phyloP scores from a whole-genome alignment of 2,797 vertebrate genomes.

The Lateolabrax maculatus region DNA sequence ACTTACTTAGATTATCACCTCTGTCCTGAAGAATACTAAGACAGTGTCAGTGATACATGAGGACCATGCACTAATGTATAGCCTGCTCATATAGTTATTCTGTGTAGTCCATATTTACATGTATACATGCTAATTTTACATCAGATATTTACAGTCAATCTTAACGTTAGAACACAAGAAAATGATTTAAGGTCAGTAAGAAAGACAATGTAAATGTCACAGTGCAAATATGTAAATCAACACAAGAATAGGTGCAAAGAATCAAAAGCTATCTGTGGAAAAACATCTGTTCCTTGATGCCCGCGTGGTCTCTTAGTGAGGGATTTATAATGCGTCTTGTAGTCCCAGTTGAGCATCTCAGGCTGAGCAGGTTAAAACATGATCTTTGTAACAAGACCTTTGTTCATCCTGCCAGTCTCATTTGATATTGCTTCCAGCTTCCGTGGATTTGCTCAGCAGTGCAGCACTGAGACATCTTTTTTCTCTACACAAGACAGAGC shows the following conservation, averaged over 20 bases:
- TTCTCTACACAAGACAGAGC: background rate
- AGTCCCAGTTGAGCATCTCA: slow-evolving; percentile 29
- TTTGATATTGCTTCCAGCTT: slow-evolving; percentile 40
- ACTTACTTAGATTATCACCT: slow-evolving; percentile 27
- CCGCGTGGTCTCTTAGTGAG: slow-evolving; percentile 7
- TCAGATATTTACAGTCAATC: slow-evolving; percentile 49
- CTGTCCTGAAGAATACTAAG: background rate
- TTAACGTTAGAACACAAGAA: slow-evolving; percentile 27
- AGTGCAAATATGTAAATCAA: slow-evolving; percentile 47
- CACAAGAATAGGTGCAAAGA: slow-evolving; percentile 25
- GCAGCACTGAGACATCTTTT: background rate
- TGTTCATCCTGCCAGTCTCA: slow-evolving; percentile 34
- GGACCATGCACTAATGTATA: slow-evolving; percentile 2
- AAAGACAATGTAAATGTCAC: slow-evolving; percentile 15
- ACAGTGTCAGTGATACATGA: slow-evolving; percentile 5
- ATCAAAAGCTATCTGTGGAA: slow-evolving; percentile 38
- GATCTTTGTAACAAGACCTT: slow-evolving; percentile 43
- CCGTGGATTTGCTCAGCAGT: slow-evolving; percentile 41
- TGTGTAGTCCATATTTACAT: slow-evolving; percentile 46
- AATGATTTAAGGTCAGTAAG: slow-evolving; percentile 36
- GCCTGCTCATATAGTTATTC: background rate
- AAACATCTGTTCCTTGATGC: slow-evolving; percentile 33
- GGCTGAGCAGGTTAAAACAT: slow-evolving; percentile 37
- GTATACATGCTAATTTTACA: slow-evolving; percentile 38
- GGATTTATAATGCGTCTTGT: slow-evolving; percentile 23